These are phyloP conservation scores for Diorhabda elongata DNA, from an alignment of 1,140 invertebrate species.

Conservation along the genomic window DNA sequence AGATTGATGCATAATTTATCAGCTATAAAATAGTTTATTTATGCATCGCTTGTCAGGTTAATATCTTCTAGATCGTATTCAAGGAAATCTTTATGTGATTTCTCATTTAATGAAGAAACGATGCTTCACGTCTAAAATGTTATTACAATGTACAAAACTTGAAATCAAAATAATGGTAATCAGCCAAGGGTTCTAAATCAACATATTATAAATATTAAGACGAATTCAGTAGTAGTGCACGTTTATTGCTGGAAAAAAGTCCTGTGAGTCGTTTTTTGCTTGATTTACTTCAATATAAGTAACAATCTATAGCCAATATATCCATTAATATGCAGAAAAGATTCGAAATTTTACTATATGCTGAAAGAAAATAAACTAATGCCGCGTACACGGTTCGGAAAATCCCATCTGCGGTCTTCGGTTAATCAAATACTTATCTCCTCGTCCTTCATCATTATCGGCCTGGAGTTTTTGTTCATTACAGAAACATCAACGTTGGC, in stretches of 20 bases:
- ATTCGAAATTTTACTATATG: no score
- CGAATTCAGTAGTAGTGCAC: no score
- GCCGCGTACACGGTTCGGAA: background rate
- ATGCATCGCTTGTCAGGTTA: conserved; percentile 35
- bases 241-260: no score
- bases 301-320: no score
- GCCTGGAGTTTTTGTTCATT: conserved; percentile 46
- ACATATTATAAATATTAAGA: no score
- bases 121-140: background rate
- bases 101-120: conserved; percentile 9
- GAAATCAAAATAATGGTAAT: no score
- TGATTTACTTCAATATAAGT: no score
- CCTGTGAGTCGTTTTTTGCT: no score
- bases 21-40: conserved; percentile 39
- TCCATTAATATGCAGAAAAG: no score
- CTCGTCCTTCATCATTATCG: conserved; percentile 45
- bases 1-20: conserved; percentile 45
- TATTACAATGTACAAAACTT: background rate
- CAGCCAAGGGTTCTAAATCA: no score
- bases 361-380: no score
- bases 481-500: conserved; percentile 45
- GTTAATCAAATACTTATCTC: conserved; percentile 43
- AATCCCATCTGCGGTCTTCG: conserved; percentile 44
- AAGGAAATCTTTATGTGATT: conserved; percentile 12
- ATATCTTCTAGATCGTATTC: conserved; percentile 22